phyloP scores from a whole-genome alignment of 2,797 vertebrate genomes.

The Sphenodon punctatus region DNA sequence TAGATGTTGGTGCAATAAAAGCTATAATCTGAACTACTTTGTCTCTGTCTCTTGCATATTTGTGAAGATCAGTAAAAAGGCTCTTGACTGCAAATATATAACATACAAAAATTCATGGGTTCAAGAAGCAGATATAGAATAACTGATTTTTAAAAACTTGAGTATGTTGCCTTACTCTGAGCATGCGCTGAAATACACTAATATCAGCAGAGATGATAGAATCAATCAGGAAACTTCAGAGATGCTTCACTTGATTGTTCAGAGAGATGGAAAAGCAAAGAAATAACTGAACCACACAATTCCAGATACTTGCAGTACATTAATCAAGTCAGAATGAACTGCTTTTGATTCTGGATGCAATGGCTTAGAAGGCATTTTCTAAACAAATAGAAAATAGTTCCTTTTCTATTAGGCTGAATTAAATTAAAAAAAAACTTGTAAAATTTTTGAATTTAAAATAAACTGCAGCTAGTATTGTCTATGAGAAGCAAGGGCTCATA shows the following conservation, averaged over 20 bases:
- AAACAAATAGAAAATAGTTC: constrained; percentile 68
- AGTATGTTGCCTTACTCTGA: constrained; percentile 57
- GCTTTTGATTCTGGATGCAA: constrained; percentile 68
- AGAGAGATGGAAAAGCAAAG: constrained; percentile 72
- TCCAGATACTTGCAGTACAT: constrained; percentile 68
- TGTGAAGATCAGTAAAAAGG: neutral
- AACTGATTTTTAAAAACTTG: constrained; percentile 43
- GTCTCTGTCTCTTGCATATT: neutral
- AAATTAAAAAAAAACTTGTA: constrained; percentile 35
- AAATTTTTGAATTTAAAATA: neutral
- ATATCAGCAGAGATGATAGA: constrained; percentile 60
- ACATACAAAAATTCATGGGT: constrained; percentile 28
- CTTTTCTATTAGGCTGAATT: constrained; percentile 66
- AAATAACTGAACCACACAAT: constrained; percentile 69
- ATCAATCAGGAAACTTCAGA: constrained; percentile 71
- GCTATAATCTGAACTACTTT: too few relatives aligned
- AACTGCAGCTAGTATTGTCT: constrained; percentile 42
- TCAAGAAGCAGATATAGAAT: constrained; percentile 23
- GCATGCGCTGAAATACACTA: constrained; percentile 62
- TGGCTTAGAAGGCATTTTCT: constrained; percentile 67
- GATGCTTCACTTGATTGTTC: constrained; percentile 73
- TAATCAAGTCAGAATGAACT: constrained; percentile 73
- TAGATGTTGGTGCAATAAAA: too few relatives aligned
- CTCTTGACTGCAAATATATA: constrained; percentile 17
- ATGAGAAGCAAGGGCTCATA: constrained; percentile 56